Evolutionary conservation across 2,888 invertebrate genomes (phyloP).

Genomic region (Pardosa pseudoannulata): DNA sequence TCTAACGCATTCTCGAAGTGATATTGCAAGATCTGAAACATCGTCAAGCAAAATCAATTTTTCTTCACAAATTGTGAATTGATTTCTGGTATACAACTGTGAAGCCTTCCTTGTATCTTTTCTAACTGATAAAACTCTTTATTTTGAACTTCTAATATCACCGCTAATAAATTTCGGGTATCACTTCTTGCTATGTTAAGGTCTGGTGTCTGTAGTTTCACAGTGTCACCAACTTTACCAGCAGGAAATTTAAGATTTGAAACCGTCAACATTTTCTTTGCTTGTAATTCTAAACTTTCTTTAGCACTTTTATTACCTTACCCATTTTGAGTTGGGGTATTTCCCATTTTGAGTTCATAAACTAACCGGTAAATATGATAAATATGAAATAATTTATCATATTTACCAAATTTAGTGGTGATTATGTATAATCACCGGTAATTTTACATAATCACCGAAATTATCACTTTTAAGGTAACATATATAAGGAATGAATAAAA

Average conservation of each 20-base stretch:
- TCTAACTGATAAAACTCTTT: slow-evolving; percentile 23
- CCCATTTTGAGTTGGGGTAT: no score
- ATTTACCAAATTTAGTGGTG: no score
- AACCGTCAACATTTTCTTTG: no score
- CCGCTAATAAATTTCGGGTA: slow-evolving; percentile 7
- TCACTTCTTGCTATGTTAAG: background rate
- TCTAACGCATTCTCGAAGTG: slow-evolving; percentile 11
- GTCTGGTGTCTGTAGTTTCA: slow-evolving; percentile 25
- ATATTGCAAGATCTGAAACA: slow-evolving; percentile 14
- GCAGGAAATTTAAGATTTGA: background rate
- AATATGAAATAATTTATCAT: no score
- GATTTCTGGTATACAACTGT: slow-evolving; percentile 9
- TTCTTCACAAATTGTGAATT: slow-evolving; percentile 12
- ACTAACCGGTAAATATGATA: no score
- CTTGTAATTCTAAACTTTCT: no score
- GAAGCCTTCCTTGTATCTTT: slow-evolving; percentile 9
- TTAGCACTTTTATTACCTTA: no score
- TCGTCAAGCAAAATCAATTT: slow-evolving; percentile 19
- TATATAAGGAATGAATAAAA: no score
- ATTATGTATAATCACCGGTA: no score
- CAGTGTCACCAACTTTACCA: slow-evolving; percentile 27
- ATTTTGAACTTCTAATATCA: slow-evolving; percentile 30
- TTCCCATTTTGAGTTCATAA: no score
- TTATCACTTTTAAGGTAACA: no score
- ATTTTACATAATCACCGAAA: no score